These are phyloP conservation scores for Cataglyphis hispanica DNA, from an alignment of 1,140 invertebrate genomes.

Conservation along the genomic window DNA sequence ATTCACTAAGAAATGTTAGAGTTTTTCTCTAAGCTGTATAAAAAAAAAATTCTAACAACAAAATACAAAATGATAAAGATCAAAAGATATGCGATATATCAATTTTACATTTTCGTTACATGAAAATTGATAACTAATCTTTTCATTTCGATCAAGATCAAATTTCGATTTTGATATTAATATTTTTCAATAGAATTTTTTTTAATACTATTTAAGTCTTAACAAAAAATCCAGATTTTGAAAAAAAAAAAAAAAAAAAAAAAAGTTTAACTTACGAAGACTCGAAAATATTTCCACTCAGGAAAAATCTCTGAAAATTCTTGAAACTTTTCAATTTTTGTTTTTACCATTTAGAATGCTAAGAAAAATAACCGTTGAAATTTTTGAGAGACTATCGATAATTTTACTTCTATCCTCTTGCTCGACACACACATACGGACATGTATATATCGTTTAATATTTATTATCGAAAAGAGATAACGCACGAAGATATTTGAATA, in stretches of 20 bases:
- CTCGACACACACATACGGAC: background rate
- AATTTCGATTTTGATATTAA: background rate
- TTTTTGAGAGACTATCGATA: background rate
- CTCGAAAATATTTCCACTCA: background rate
- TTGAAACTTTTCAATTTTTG: background rate
- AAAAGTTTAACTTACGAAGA: background rate
- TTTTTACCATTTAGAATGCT: background rate
- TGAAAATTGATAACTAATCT: background rate
- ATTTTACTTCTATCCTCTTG: background rate
- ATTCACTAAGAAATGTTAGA: background rate
- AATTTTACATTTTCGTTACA: background rate
- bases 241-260: too few species aligned
- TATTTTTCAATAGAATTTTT: background rate
- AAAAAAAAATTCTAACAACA: background rate
- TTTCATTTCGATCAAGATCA: background rate
- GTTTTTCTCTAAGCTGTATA: background rate
- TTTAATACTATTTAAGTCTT: background rate
- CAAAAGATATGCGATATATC: background rate
- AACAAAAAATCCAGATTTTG: background rate
- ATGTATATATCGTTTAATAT: conserved; percentile 31
- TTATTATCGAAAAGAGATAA: conserved; percentile 61
- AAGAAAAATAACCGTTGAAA: background rate
- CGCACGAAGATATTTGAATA: conserved; percentile 56
- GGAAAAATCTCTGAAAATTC: background rate
- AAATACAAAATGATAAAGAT: background rate